Percentiles rank a stretch among this genome's conserved stretches.
phyloP scores from a whole-genome alignment of 2,797 vertebrate genomes.

The Diplodus puntazzo region DNA sequence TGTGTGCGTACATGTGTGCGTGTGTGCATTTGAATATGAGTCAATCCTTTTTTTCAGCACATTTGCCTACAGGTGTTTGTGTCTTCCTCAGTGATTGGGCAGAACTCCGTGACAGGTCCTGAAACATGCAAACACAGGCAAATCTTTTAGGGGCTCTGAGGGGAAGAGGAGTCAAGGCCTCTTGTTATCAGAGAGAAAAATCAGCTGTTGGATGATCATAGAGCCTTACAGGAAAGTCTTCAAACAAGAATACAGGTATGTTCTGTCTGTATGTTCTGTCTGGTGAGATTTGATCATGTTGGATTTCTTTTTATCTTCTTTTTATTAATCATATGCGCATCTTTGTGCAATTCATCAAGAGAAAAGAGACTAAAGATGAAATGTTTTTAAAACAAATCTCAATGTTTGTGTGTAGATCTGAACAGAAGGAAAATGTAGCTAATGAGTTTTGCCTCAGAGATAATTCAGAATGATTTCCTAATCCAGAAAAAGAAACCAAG shows the following conservation, averaged over 20 bases:
- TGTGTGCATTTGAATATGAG: slow-evolving; percentile 71
- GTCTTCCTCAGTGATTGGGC: slow-evolving; percentile 84
- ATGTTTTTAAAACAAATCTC: not conserved
- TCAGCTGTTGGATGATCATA: slow-evolving; percentile 42
- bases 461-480: slow-evolving; percentile 15
- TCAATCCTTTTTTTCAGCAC: slow-evolving; percentile 55
- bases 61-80: slow-evolving; percentile 82
- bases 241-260: slow-evolving; percentile 49
- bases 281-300: not conserved
- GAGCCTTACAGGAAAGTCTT: not conserved
- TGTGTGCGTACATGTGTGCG: slow-evolving; percentile 3
- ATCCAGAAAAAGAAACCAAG: slow-evolving; percentile 12
- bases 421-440: not conserved
- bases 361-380: not conserved
- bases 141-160: slow-evolving; percentile 73
- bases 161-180: slow-evolving; percentile 31
- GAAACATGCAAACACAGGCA: slow-evolving; percentile 91
- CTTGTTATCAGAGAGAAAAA: slow-evolving; percentile 42
- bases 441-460: not conserved
- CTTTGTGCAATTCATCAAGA: slow-evolving; percentile 5
- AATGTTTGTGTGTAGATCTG: not conserved
- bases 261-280: slow-evolving; percentile 37
- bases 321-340: not conserved
- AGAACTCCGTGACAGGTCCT: slow-evolving; percentile 63
- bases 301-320: not conserved